Percentiles rank a stretch among this genome's conserved stretches.
phyloP scores from a whole-genome alignment of 2,888 invertebrate species.

The Cryptocephalus moraei region DNA sequence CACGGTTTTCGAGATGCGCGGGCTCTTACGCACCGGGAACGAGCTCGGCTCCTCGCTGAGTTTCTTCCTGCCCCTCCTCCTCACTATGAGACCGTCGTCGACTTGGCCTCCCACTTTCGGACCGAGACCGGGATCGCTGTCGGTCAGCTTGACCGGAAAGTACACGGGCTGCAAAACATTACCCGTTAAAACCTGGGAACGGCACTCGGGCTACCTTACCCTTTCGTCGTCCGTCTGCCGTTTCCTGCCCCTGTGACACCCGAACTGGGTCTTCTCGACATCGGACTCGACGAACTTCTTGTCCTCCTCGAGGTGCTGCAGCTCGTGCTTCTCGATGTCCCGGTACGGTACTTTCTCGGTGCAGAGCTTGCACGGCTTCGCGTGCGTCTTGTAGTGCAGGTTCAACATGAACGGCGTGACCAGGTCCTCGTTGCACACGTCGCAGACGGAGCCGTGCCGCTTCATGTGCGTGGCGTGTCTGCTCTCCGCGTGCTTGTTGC shows the following conservation, averaged over 20 bases:
- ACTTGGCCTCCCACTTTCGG: too few relatives aligned
- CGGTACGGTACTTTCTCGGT: constrained; percentile 6
- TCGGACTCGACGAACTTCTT: not conserved
- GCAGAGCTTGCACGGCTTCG: constrained; percentile 8
- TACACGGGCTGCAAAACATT: too few relatives aligned
- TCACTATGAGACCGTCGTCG: too few relatives aligned
- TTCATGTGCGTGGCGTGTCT: constrained; percentile 16
- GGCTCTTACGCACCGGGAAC: too few relatives aligned
- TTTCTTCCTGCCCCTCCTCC: too few relatives aligned
- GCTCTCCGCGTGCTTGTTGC: constrained; percentile 4
- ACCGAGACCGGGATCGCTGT: too few relatives aligned
- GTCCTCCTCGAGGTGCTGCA: constrained; percentile 1
- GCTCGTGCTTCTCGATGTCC: constrained; percentile 4
- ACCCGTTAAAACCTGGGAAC: too few relatives aligned
- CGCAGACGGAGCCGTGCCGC: constrained; percentile 10
- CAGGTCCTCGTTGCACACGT: constrained; percentile 10
- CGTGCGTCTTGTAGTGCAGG: constrained; percentile 13
- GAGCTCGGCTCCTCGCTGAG: too few relatives aligned
- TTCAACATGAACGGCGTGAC: constrained; percentile 18
- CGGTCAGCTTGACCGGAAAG: too few relatives aligned
- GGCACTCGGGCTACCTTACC: not conserved
- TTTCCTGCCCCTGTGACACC: not conserved
- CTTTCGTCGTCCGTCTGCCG: not conserved
- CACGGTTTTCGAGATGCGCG: too few relatives aligned
- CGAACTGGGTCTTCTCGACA: not conserved